These are phyloP conservation scores for Hyles euphorbiae DNA, from an alignment of 1,140 invertebrate species.

Conservation along the genomic window DNA sequence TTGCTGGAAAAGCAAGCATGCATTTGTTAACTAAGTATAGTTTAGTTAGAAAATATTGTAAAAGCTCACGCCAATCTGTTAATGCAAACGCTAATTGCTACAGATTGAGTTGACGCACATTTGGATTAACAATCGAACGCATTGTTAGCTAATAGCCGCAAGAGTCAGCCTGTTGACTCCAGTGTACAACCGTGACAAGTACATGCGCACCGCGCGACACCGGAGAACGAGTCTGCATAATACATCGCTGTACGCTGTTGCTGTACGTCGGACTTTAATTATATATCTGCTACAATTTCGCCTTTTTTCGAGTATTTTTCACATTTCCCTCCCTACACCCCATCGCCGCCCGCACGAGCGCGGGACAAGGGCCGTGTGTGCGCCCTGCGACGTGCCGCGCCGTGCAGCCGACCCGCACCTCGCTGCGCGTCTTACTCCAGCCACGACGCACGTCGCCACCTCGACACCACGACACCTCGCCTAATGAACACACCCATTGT, in stretches of 20 bases:
- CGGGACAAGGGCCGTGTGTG: conserved; percentile 61
- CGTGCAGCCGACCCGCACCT: conserved; percentile 11
- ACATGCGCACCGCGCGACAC: conserved; percentile 43
- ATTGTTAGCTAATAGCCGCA: no score
- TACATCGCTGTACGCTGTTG: conserved; percentile 63
- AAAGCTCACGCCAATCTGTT: no score
- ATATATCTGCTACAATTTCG: conserved; percentile 76
- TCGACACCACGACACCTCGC: conserved; percentile 1
- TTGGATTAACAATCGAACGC: no score
- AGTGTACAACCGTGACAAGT: no score
- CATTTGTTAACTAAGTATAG: no score
- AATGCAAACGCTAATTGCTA: no score
- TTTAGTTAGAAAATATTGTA: no score
- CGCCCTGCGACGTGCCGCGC: conserved; percentile 17
- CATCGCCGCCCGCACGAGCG: conserved; percentile 42
- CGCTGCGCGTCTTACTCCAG: conserved; percentile 2
- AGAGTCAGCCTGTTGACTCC: no score
- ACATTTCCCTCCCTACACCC: conserved; percentile 60
- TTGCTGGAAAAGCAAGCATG: no score
- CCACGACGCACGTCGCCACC: conserved; percentile 7
- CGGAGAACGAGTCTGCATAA: conserved; percentile 63
- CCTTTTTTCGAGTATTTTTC: conserved; percentile 76
- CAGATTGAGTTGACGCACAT: no score
- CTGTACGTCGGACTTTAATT: conserved; percentile 73
- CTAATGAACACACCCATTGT: conserved; percentile 34